Evolutionary conservation across 2,113 vertebrate genomes (phyloP).

Genomic region (Brachionichthys hirsutus): DNA sequence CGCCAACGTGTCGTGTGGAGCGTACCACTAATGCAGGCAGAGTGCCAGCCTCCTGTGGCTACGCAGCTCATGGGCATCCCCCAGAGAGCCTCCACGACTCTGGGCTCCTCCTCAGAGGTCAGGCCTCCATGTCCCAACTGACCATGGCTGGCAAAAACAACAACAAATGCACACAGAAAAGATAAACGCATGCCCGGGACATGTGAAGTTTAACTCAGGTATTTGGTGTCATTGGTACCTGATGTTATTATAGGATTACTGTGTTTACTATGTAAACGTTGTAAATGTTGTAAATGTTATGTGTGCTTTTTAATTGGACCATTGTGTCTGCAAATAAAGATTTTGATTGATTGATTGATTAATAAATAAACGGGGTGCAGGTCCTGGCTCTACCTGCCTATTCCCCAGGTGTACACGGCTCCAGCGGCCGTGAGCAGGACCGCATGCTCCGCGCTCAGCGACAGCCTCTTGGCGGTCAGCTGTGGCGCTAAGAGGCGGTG

Average conservation of each 20-base stretch:
- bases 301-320: too few species aligned
- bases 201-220: too few species aligned
- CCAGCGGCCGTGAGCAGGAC: slow-evolving; percentile 77
- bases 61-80: slow-evolving; percentile 81
- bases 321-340: too few species aligned
- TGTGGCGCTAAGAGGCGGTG: slow-evolving; percentile 69
- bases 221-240: too few species aligned
- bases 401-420: slow-evolving; percentile 85
- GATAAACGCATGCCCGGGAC: too few species aligned
- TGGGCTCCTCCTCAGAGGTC: slow-evolving; percentile 79
- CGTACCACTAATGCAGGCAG: slow-evolving; percentile 84
- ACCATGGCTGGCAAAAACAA: slow-evolving; percentile 82
- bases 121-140: slow-evolving; percentile 89
- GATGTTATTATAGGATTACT: too few species aligned
- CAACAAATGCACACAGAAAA: not conserved
- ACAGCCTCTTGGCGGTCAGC: slow-evolving; percentile 76
- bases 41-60: slow-evolving; percentile 91
- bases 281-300: too few species aligned
- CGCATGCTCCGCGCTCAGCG: slow-evolving; percentile 82
- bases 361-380: not conserved
- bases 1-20: not conserved
- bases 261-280: too few species aligned
- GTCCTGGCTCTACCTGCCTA: slow-evolving; percentile 78
- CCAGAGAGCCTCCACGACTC: slow-evolving; percentile 83
- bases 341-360: too few species aligned